These are phyloP conservation scores for Tenthredo notha DNA, from an alignment of 2,888 invertebrate species.

Conservation along the genomic window DNA sequence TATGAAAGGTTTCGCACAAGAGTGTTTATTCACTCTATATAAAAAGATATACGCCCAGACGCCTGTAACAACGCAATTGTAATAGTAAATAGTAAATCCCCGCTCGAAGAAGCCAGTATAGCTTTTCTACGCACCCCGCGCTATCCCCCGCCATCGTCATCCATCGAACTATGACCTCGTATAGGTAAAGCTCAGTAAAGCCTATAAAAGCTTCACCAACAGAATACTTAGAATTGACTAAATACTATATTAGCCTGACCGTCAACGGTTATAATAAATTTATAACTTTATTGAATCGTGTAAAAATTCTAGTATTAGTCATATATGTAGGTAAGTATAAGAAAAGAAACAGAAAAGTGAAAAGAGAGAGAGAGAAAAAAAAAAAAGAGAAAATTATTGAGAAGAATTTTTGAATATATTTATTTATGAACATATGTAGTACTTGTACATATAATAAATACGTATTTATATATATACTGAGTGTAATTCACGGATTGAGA, in stretches of 20 bases:
- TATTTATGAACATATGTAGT: no score
- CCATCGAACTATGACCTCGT: conserved; percentile 54
- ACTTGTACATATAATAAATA: no score
- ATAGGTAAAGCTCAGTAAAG: conserved; percentile 59
- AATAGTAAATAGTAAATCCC: not conserved
- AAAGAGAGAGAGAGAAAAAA: no score
- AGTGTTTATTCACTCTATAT: not conserved
- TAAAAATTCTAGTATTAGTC: not conserved
- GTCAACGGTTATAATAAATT: not conserved
- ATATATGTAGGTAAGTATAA: no score
- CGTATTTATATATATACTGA: no score
- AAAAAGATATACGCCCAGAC: not conserved
- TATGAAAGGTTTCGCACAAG: not conserved
- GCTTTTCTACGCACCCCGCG: not conserved
- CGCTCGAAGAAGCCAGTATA: conserved; percentile 19
- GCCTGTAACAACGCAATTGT: conserved; percentile 8
- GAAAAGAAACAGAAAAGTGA: no score
- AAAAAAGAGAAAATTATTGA: no score
- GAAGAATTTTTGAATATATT: no score
- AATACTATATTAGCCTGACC: conserved; percentile 49
- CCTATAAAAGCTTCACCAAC: conserved; percentile 61
- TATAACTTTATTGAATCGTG: not conserved
- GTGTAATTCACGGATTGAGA: no score
- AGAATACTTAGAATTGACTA: conserved; percentile 62
- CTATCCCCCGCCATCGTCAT: not conserved